A percentile compares a stretch with the other conserved stretches of the same genome.
Evolutionary conservation across 2,888 invertebrate genomes (phyloP).

Genomic region (Nemurella pictetii): DNA sequence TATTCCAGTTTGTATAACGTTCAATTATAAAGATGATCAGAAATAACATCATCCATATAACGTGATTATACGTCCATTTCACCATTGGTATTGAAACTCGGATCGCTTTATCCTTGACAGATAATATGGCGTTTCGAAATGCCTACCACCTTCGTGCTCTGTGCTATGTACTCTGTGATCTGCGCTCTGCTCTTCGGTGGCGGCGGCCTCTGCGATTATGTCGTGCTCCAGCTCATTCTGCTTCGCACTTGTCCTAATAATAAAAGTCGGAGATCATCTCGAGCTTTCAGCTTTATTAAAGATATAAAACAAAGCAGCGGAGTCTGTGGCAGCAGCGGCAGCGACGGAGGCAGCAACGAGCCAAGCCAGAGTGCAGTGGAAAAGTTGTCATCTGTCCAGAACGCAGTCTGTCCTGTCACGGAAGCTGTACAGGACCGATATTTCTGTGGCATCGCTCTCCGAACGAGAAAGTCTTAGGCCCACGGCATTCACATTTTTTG

Average conservation of each 20-base stretch:
- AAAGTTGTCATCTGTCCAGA: background rate
- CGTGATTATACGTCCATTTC: background rate
- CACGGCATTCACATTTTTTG: constrained; percentile 2
- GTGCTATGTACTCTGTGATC: too few species aligned
- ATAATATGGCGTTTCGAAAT: background rate
- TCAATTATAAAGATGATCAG: background rate
- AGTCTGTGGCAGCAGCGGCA: background rate
- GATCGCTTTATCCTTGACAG: background rate
- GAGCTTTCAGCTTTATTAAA: constrained; percentile 3
- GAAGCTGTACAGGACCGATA: background rate
- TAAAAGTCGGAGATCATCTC: constrained; percentile 1
- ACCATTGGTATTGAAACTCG: background rate
- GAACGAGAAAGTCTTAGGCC: background rate
- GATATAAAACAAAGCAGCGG: background rate
- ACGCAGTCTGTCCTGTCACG: background rate
- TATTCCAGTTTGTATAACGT: background rate
- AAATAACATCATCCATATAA: background rate
- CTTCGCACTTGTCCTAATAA: background rate
- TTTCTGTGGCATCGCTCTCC: background rate
- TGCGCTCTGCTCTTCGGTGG: too few species aligned
- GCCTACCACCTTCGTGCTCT: background rate
- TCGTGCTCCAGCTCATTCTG: too few species aligned
- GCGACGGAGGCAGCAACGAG: background rate
- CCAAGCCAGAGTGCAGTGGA: background rate
- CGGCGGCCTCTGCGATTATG: too few species aligned